Percentiles rank a stretch among this genome's conserved stretches.
phyloP scores from a whole-genome alignment of 2,113 vertebrate genomes.

The Mixornis gularis region DNA sequence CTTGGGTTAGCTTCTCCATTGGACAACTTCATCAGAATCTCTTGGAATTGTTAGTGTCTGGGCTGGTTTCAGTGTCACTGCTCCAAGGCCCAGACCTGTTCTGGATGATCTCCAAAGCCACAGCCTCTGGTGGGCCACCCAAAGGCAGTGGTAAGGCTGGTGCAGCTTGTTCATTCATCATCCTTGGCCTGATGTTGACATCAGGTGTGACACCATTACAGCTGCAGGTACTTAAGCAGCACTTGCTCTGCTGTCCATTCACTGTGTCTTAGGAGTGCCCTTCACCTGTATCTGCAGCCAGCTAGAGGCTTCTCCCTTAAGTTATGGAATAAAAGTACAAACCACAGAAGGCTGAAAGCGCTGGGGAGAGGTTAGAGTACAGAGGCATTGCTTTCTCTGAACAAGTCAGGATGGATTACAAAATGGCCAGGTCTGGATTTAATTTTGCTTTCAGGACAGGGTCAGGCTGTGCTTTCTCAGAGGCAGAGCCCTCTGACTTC shows the following conservation, averaged over 20 bases:
- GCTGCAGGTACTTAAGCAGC: not conserved
- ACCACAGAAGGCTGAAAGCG: not conserved
- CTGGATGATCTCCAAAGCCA: not conserved
- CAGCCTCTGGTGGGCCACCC: not conserved
- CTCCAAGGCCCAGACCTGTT: not conserved
- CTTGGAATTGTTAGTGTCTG: not conserved
- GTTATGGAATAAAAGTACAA: not conserved
- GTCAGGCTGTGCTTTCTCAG: not conserved
- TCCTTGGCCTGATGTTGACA: not conserved
- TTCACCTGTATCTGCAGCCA: not conserved
- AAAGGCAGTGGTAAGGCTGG: not conserved
- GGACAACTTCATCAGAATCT: not conserved
- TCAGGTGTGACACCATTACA: not conserved
- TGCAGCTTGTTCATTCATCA: accelerated
- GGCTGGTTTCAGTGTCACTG: not conserved
- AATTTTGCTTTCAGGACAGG: not conserved
- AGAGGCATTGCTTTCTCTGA: not conserved
- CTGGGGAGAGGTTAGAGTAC: not conserved
- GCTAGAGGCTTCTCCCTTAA: not conserved
- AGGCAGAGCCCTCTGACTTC: not conserved
- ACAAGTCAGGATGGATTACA: not conserved
- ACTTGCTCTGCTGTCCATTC: not conserved
- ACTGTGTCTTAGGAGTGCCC: not conserved
- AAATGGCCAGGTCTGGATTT: not conserved
- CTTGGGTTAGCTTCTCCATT: not conserved